Evolutionary conservation across 2,113 vertebrate genomes (phyloP), one percentile per base, ranked within the genome.

Genomic region (Phocoena sinus): DNA sequence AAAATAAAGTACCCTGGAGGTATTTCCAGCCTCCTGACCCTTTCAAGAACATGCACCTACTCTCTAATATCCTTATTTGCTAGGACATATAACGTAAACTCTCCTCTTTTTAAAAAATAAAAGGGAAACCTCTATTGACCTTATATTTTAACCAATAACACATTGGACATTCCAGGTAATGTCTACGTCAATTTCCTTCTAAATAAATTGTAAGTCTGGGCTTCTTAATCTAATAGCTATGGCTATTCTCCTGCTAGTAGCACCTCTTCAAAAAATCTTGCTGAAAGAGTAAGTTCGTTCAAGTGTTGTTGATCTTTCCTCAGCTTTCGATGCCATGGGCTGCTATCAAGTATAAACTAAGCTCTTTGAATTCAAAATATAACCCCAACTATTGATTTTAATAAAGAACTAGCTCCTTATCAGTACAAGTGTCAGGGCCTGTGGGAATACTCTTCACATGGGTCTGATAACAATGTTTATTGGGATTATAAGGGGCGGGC

Each of bases 371-470:
- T 73, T 94, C 31, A 80, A 94, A 93, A 58, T 58, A 79, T 36
- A 92, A 84, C 21, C 60, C 25, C 44, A 73, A 21, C 23, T 58
- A 83, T 91, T 67, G 76, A 94, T 95, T 79, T 92, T 96, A 88
- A 73, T 77, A 85, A 44, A 81, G 28, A 89, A 81, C 94, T 62
- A 77, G 56, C 38, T 94, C 17, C n/a, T 94, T 95, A 92, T 97
- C 36, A 62, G 44, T 53, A 53, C 33, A 74, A 62, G n/a, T 70
- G 50, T 91, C 70, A 77, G 50, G 14, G 26, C 68, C 74, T 81
- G 25, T 84, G 71, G 33, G 81, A 82, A 63, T 53, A 47, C 50
- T 68, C 56, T 92, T 67, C 41, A 15, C 26, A 2, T 70, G 74
- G 14, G 33, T 50, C 44, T 86, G 91, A 76, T 92, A 92, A 84